A percentile compares a stretch with the other conserved stretches of the same genome.
phyloP scores from a whole-genome alignment of 2,113 vertebrate species.

The Dascyllus trimaculatus region DNA sequence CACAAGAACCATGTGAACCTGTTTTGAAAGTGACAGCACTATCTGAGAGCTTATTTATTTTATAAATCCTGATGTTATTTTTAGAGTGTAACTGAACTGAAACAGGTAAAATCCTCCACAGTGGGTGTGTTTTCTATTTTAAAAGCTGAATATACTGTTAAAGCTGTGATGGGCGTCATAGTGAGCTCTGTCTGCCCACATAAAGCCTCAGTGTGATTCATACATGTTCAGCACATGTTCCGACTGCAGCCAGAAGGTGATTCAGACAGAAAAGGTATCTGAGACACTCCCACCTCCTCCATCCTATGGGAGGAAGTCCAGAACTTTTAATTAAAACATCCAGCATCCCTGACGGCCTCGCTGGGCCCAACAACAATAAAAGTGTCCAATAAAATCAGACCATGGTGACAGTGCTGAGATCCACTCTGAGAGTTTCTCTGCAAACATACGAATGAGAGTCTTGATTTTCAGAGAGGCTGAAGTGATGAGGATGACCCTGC shows the following conservation, averaged over 20 bases:
- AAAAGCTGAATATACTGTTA: background rate
- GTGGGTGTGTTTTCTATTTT: background rate
- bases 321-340: constrained; percentile 53
- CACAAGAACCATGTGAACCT: background rate
- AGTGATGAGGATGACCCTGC: constrained; percentile 9
- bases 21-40: no score
- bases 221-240: constrained; percentile 11
- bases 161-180: no score
- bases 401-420: background rate
- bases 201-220: constrained; percentile 6
- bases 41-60: no score
- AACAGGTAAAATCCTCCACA: background rate
- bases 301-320: constrained; percentile 25
- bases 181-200: background rate
- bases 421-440: constrained; percentile 24
- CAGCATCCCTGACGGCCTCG: background rate
- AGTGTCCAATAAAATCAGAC: constrained; percentile 57
- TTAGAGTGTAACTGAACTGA: no score
- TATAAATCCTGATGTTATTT: no score
- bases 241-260: background rate
- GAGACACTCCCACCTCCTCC: background rate
- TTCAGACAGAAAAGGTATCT: background rate
- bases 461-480: constrained; percentile 13
- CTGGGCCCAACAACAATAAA: constrained; percentile 47
- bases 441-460: constrained; percentile 42